Base-by-base conservation (phyloP, 2,113 vertebrate species). In the Porphyrio hochstetteri region DNA sequence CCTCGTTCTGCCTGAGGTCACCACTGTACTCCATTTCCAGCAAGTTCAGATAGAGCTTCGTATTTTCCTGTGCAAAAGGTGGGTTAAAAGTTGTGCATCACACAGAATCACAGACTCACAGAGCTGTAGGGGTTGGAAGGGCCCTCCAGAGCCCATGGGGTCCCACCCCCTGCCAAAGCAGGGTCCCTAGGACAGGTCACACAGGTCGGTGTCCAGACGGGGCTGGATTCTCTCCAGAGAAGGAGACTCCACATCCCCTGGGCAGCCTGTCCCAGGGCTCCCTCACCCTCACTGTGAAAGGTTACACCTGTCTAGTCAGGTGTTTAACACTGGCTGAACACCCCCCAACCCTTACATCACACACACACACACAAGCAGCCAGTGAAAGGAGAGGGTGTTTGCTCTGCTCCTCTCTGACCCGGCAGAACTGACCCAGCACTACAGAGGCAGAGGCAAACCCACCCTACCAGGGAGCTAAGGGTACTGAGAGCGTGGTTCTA, bases 21-120 rank as follows among this genome's bases (percentile, higher is more conserved):
- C 98, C 98, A 38, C 97, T 99, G 95, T 99, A 99, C 86, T 99
- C 99, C 97, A 99, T 98, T 96, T 99, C 99, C 69, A 99, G 98
- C 65, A 99, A 97, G 96, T 99, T 99, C 91, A 99, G 98, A 91
- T 99, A 99, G 31, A 99, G 98, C 78, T 99, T 99, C 9, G 99
- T 98, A 86, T 98, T 99, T 10, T 99, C 98, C 99, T 99, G 97
- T 60, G 52, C 88, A 63, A 27, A 68, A 75, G 28, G 81, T 1
- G 36, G 2, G 24, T 78, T 4, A 74, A 48, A 19, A 78, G 72
- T 7, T 11, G 85, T 12, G 8, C 29, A 3, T 46, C 44, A 46
- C 17, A 18, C 44, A 46, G 44, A 46, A 46, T 18, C 44, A 46
- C 42, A 42, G 42, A 5, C 5, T 42, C 42, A 42, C 44, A 46